Conservation (phyloP, 2,113 vertebrate genomes). For the Poeciliopsis occidentalis region DNA sequence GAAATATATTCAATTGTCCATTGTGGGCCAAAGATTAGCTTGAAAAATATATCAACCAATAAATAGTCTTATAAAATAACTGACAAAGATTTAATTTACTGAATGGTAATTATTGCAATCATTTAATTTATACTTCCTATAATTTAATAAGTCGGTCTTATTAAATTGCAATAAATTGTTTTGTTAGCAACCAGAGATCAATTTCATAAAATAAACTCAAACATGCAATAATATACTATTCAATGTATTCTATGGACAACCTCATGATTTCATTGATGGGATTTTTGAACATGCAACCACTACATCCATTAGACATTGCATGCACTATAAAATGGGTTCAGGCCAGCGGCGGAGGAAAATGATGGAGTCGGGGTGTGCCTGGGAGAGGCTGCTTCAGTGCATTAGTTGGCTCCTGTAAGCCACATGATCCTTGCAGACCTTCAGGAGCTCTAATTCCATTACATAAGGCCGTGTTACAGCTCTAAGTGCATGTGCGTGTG, state of each 20-base stretch:
- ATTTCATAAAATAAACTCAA: background rate
- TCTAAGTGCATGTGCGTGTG: slow-evolving; percentile 28
- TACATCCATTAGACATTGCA: slow-evolving; percentile 24
- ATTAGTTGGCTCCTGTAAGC: slow-evolving; percentile 59
- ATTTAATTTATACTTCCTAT: background rate
- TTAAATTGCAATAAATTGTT: too few relatives aligned
- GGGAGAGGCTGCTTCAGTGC: slow-evolving; percentile 49
- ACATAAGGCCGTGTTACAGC: slow-evolving; percentile 57
- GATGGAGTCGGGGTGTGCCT: slow-evolving; percentile 51
- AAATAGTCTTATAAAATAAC: background rate
- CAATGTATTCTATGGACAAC: background rate
- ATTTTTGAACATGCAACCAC: slow-evolving; percentile 15
- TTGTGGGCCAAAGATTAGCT: background rate
- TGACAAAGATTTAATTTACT: background rate
- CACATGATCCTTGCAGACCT: slow-evolving; percentile 58
- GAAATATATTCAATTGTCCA: background rate
- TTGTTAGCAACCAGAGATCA: slow-evolving; percentile 1
- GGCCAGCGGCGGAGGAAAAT: slow-evolving; percentile 21
- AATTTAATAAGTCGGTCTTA: background rate
- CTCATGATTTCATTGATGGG: background rate
- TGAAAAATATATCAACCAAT: background rate
- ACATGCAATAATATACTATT: background rate
- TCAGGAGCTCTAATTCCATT: slow-evolving; percentile 69
- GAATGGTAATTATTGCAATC: background rate
- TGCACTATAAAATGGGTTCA: slow-evolving; percentile 24